Base-by-base conservation (phyloP, 1,140 invertebrate genomes). In the Drosophila biarmipes region DNA sequence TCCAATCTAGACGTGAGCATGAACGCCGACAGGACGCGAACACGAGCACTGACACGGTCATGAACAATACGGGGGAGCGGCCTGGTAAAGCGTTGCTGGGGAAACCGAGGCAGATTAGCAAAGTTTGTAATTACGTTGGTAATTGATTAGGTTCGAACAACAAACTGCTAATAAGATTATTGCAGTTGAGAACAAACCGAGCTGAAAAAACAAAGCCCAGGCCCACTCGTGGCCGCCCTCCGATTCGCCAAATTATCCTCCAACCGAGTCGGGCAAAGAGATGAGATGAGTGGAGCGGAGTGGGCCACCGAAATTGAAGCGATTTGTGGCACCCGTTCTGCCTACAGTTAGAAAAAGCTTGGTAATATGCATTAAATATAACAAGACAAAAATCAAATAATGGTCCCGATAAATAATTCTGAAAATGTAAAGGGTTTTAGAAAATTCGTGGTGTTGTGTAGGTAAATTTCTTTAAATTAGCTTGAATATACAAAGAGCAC, bases 131-230 rank as follows among this genome's bases (percentile, higher is more conserved):
- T 91, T 91, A 91, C 89, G 90, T 91, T 90, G 90, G 90, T 91
- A 91, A 91, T 91, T 91, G 90, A 91, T 91, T 91, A 91, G 90
- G 90, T 91, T 91, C 90, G 90, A 91, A 91, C 90, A 91, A 91
- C 90, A 90, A 90, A 91, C 89, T 91, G 82, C 80, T 91, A 91
- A 91, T 91, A 91, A 91, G 90, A 91, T 91, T 91, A 91, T 91
- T 91, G 90, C 82, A 91, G 90, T 75, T 76, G 87, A 84, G 78
- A 71, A 68, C 78, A 86, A 90, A 85, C 80, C 85, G 80, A 90
- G 86, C 85, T 90, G 85, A 80, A 90, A 86, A 86, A 80, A 90
- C 80, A 81, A 90, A 79, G 12, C 58, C 66, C 62, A 56, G 27
- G 56, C 69, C 54, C 40, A 40, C 42, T 21, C 27, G 10, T 48